Evolutionary conservation across 2,888 invertebrate genomes (phyloP), one percentile per base, ranked within the genome.

Genomic region (Melikaiella ostensackeni): DNA sequence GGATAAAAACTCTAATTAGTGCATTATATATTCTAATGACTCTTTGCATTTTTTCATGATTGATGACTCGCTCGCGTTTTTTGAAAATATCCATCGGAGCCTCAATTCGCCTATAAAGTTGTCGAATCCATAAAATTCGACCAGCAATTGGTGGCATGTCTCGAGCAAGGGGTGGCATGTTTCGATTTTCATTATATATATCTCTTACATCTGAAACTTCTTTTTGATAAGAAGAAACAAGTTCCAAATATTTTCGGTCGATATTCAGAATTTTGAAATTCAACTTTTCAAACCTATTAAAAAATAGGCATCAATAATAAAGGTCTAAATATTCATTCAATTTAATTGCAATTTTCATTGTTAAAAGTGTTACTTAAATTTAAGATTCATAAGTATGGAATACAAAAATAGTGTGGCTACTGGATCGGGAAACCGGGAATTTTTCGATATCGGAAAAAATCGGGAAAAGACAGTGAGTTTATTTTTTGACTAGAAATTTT

Each of bases 91-190:
- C 92, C 96, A 97, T 97, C 0, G 97, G 96, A 27, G 92, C 92
- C 86, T 95, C 94, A 75, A 97, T 95, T 81, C 95, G 94, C 78
- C 93, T 93, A 84, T 95, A 95, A 78, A 97, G 94, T 85, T 96
- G 96, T 78, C 97, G 92, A 82, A 97, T 95, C 97, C 98, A 98
- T 89, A 95, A 93, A 27, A 98, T 94, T 86, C 97, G 93, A 6
- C 97, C 97, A 21, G 96, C 93, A 21, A 96, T 95, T 0, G 97
- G 96, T 3, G 97, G 96, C 92, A 95, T 94, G 87, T 96, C 96
- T 77, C 95, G 92, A 0, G 96, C 94, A 13, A 97, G 89, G 1
- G 94, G 94, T 0, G 97, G 97, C 82, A 94, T 93, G 77, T 95
- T 95, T 84, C 96, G 93, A 83, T 95, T 95, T 88, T 95, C 95